Percentiles rank a stretch among this genome's conserved stretches.
phyloP scores from a whole-genome alignment of 2,113 vertebrate species.

The Papio anubis region DNA sequence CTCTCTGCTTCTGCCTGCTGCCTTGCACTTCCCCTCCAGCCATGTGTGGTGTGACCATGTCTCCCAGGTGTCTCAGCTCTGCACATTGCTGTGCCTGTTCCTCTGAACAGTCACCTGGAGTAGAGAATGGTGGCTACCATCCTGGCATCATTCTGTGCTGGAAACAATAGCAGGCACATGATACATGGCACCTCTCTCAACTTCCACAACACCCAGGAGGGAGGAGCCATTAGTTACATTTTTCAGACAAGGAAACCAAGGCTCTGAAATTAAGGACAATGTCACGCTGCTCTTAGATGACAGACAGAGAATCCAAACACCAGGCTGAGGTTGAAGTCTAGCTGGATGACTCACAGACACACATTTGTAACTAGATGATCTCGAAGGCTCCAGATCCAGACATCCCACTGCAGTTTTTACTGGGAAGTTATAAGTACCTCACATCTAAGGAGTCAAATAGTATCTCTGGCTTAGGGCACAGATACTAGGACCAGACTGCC shows the following conservation, averaged over 20 bases:
- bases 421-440: background rate
- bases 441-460: background rate
- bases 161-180: background rate
- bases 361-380: background rate
- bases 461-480: background rate
- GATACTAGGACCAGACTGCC: background rate
- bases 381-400: background rate
- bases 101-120: background rate
- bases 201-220: background rate
- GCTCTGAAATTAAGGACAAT: background rate
- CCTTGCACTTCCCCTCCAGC: background rate
- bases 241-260: background rate
- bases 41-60: background rate
- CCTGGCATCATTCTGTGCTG: background rate
- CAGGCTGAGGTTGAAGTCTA: background rate
- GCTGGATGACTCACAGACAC: background rate
- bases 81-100: background rate
- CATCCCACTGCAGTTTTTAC: background rate
- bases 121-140: background rate
- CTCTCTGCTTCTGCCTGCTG: background rate
- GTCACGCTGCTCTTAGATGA: background rate
- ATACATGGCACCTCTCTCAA: background rate
- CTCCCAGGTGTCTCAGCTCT: background rate
- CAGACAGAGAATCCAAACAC: background rate
- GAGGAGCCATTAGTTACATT: background rate